Evolutionary conservation across 2,888 invertebrate species (phyloP).

Genomic region (Lottia scabra): DNA sequence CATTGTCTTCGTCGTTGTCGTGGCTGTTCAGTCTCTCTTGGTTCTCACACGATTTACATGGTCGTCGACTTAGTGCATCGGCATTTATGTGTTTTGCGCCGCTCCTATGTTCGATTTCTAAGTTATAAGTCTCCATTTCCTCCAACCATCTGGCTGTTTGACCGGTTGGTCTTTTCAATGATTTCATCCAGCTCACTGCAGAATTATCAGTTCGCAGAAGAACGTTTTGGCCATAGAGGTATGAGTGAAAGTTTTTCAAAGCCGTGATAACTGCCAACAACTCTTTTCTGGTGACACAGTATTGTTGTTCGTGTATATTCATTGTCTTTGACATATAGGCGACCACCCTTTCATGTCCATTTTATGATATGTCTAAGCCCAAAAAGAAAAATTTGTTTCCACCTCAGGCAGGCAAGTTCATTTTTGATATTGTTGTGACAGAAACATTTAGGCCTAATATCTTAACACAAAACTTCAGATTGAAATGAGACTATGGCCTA

Average conservation of each 20-base stretch:
- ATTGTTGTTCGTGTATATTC: conserved; percentile 4
- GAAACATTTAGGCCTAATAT: too few species aligned
- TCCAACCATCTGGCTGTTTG: conserved; percentile 5
- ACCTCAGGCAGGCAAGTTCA: too few species aligned
- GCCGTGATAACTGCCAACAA: conserved; percentile 8
- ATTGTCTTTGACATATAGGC: conserved; percentile 5
- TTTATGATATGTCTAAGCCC: too few species aligned
- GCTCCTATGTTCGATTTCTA: neutral
- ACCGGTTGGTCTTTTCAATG: neutral
- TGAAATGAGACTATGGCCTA: too few species aligned
- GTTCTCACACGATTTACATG: neutral
- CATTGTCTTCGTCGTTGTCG: too few species aligned
- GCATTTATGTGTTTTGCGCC: neutral
- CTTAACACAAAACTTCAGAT: too few species aligned
- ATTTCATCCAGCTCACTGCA: conserved; percentile 14
- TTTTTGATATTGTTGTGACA: too few species aligned
- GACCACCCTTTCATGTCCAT: conserved; percentile 6
- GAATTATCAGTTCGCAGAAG: conserved; percentile 9
- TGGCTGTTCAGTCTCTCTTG: neutral
- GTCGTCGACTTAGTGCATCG: neutral
- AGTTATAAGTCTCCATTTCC: conserved; percentile 9
- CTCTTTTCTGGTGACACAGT: conserved; percentile 15
- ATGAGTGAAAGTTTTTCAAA: conserved; percentile 10
- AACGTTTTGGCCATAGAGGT: conserved; percentile 11
- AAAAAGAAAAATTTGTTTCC: too few species aligned